Evolutionary conservation across 2,797 vertebrate species (phyloP).

Genomic region (Gobio occitaniae): DNA sequence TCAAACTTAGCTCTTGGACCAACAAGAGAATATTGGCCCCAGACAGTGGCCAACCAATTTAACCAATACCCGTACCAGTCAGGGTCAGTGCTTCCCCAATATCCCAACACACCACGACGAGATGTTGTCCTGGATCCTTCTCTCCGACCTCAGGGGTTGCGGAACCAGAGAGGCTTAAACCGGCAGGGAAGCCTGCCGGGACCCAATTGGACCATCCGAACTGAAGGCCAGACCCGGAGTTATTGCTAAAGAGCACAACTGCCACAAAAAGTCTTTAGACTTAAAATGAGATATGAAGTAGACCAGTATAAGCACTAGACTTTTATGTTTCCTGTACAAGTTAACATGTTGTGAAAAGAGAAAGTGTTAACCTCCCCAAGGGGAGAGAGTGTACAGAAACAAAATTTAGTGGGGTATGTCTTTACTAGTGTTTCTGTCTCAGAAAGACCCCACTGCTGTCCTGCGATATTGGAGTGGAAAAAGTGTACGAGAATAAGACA

Average conservation of each 20-base stretch:
- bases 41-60: slow-evolving; percentile 54
- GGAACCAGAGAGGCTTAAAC: slow-evolving; percentile 62
- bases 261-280: slow-evolving; percentile 30
- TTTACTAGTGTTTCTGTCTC: slow-evolving; percentile 26
- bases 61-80: slow-evolving; percentile 61
- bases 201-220: slow-evolving; percentile 75
- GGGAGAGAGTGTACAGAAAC: slow-evolving; percentile 16
- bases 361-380: slow-evolving; percentile 9
- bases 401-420: neutral
- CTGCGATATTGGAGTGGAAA: slow-evolving; percentile 32
- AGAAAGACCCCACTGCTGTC: slow-evolving; percentile 43
- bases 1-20: slow-evolving; percentile 62
- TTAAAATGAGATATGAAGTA: slow-evolving; percentile 12
- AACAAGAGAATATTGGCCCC: slow-evolving; percentile 57
- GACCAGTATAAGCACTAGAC: slow-evolving; percentile 30
- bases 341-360: slow-evolving; percentile 2
- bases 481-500: slow-evolving; percentile 30
- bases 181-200: slow-evolving; percentile 69
- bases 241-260: slow-evolving; percentile 67
- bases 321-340: slow-evolving; percentile 21
- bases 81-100: slow-evolving; percentile 61
- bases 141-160: slow-evolving; percentile 56
- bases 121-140: slow-evolving; percentile 65
- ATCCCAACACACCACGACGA: slow-evolving; percentile 60
- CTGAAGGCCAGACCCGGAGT: slow-evolving; percentile 79